phyloP scores from a whole-genome alignment of 2,888 invertebrate species.

The Deilephila porcellus region DNA sequence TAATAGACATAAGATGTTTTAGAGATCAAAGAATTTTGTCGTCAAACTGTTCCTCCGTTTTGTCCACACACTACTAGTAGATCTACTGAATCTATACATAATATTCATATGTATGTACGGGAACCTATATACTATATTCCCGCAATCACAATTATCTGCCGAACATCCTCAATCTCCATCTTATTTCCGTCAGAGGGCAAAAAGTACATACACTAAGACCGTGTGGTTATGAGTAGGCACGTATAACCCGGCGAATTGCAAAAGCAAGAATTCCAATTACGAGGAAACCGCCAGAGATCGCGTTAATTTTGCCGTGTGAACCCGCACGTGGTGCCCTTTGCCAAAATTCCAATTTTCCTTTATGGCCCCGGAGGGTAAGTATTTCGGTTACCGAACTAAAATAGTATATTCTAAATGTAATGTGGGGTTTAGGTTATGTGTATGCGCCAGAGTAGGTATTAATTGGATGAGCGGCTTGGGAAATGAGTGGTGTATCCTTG shows the following conservation, averaged over 20 bases:
- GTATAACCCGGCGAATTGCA: constrained; percentile 42
- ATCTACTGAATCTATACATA: too few relatives aligned
- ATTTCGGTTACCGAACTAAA: constrained; percentile 30
- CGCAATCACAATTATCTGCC: constrained; percentile 2
- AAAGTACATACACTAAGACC: not conserved
- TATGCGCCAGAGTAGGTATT: not conserved
- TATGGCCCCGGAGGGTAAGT: constrained; percentile 49
- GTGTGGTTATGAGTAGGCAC: constrained; percentile 29
- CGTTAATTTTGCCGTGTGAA: constrained; percentile 60
- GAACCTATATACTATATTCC: too few relatives aligned
- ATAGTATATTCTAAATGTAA: not conserved
- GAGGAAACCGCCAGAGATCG: constrained; percentile 53
- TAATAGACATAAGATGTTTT: too few relatives aligned
- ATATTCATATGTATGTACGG: too few relatives aligned
- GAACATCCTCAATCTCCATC: not conserved
- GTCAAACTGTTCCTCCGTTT: too few relatives aligned
- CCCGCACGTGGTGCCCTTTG: constrained; percentile 51
- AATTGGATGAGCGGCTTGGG: not conserved
- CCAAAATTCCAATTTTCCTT: constrained; percentile 70
- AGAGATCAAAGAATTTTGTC: too few relatives aligned
- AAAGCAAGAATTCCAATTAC: constrained; percentile 71
- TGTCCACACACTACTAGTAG: too few relatives aligned
- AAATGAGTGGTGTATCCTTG: not conserved
- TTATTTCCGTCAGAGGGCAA: not conserved
- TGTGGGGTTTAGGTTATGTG: not conserved